A percentile compares a stretch with the other conserved stretches of the same genome.
These are phyloP conservation scores for Hyposmocoma kahamanoa DNA, from an alignment of 1,140 invertebrate species.

Conservation along the genomic window DNA sequence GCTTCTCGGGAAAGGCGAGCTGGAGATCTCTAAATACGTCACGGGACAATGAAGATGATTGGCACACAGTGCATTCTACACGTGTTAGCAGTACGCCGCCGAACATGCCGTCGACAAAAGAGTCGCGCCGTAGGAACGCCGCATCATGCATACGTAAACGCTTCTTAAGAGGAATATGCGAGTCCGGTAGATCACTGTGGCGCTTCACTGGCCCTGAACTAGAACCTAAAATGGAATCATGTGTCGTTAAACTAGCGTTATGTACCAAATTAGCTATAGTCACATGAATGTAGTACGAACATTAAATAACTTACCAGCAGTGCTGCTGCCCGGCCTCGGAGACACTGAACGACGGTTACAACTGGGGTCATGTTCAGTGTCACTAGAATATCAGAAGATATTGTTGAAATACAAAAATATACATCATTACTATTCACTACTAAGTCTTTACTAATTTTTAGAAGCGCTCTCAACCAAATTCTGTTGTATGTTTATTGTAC, in stretches of 20 bases:
- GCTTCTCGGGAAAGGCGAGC: conserved; percentile 83
- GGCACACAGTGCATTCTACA: conserved; percentile 82
- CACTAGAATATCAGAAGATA: conserved; percentile 18
- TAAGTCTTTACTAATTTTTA: no score
- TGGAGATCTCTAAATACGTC: conserved; percentile 88
- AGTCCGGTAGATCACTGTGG: conserved; percentile 7
- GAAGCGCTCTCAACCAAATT: no score
- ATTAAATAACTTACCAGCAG: conserved; percentile 26
- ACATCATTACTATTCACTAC: no score
- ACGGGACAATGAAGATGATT: conserved; percentile 79
- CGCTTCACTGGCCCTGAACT: conserved; percentile 20
- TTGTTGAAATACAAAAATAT: neutral
- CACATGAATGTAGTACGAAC: no score
- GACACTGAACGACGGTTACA: conserved; percentile 26
- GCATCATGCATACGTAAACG: conserved; percentile 26
- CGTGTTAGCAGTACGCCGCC: conserved; percentile 83
- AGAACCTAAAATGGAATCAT: no score
- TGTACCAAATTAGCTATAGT: no score
- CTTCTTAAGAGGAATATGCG: conserved; percentile 24
- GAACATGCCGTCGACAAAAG: conserved; percentile 69
- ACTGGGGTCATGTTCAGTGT: conserved; percentile 20
- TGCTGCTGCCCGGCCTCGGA: conserved; percentile 35
- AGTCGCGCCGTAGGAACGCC: conserved; percentile 31
- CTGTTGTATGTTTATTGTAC: no score
- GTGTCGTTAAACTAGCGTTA: no score